Evolutionary conservation across 2,888 invertebrate genomes (phyloP).

Genomic region (Atethmia centrago): DNA sequence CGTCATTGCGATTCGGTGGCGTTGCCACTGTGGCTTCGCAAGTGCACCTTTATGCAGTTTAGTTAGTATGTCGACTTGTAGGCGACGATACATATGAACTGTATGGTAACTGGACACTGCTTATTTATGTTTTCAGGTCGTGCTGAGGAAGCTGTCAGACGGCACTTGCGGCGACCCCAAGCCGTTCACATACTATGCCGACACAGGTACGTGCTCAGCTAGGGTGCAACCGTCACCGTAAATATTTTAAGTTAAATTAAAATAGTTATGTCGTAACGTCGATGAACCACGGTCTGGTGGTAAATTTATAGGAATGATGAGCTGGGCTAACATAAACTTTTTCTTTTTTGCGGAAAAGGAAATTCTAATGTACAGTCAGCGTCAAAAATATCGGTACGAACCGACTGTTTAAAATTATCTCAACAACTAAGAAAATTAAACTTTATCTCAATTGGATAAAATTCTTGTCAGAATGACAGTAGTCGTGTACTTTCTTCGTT

Average conservation of each 20-base stretch:
- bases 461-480: too few relatives aligned
- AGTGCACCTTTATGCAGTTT: neutral
- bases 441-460: too few relatives aligned
- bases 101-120: neutral
- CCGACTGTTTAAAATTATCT: too few relatives aligned
- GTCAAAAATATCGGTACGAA: too few relatives aligned
- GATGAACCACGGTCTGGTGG: neutral
- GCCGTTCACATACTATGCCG: neutral
- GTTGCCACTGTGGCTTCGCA: neutral
- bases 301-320: neutral
- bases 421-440: too few relatives aligned
- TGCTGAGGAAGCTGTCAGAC: conserved; percentile 11
- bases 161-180: neutral
- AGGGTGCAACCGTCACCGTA: neutral
- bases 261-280: neutral
- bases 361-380: too few relatives aligned
- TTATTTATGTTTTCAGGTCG: conserved; percentile 4
- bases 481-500: too few relatives aligned
- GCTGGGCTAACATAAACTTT: neutral
- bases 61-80: neutral
- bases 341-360: neutral
- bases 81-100: neutral
- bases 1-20: neutral
- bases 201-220: neutral
- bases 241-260: neutral